A percentile compares a stretch with the other conserved stretches of the same genome.
Conservation (phyloP, 2,797 vertebrate genomes). For the Epinephelus coioides region DNA sequence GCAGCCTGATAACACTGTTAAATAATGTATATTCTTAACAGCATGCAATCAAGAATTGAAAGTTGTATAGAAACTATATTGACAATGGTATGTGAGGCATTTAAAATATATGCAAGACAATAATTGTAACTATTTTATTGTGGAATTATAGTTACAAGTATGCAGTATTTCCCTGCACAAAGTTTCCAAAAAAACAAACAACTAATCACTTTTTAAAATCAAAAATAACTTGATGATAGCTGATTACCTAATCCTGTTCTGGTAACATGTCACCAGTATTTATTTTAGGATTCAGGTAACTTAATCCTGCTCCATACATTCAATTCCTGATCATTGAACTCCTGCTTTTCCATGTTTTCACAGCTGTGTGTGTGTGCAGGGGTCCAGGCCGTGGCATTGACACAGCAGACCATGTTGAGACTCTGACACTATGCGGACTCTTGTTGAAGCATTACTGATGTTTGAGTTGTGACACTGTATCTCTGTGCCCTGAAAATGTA, state of each 20-base stretch:
- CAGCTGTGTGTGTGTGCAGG: neutral
- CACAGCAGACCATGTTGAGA: conserved; percentile 16
- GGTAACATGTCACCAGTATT: neutral
- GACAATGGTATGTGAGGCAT: neutral
- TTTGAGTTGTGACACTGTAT: conserved; percentile 50
- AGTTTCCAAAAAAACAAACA: neutral
- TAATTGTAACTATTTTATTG: no score
- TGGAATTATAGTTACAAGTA: no score
- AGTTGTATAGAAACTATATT: no score
- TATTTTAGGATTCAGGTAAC: neutral
- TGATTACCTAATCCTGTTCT: neutral
- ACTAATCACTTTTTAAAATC: neutral
- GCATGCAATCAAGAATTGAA: neutral
- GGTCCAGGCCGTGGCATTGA: neutral
- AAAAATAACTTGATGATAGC: neutral
- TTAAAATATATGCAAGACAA: neutral
- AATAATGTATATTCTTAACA: neutral
- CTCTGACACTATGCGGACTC: conserved; percentile 42
- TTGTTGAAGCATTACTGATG: conserved; percentile 37
- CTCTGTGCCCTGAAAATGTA: conserved; percentile 36
- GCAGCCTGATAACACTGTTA: neutral
- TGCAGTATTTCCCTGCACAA: no score
- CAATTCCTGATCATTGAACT: neutral
- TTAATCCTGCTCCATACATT: neutral
- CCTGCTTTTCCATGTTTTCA: neutral